phyloP scores from a whole-genome alignment of 2,888 invertebrate genomes.

The Heliconius charithonia region DNA sequence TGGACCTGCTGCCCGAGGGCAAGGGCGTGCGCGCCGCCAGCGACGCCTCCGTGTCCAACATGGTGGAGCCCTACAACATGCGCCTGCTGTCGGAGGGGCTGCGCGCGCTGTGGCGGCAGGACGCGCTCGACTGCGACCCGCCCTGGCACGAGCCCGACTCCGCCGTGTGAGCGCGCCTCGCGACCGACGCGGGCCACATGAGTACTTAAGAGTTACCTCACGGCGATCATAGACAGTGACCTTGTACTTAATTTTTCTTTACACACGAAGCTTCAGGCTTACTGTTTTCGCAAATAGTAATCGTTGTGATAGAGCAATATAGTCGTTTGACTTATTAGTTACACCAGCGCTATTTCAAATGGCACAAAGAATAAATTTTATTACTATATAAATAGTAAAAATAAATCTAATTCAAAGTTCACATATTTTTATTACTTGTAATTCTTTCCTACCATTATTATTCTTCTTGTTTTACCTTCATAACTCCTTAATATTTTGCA shows the following conservation, averaged over 20 bases:
- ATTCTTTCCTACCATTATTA: too few species aligned
- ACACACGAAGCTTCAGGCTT: neutral
- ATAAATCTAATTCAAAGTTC: neutral
- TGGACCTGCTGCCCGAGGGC: constrained; percentile 66
- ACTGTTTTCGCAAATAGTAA: neutral
- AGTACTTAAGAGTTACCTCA: constrained; percentile 18
- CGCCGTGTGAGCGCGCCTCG: constrained; percentile 65
- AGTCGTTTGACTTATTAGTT: neutral
- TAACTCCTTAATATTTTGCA: too few species aligned
- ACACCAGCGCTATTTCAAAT: neutral
- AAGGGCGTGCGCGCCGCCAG: constrained; percentile 60
- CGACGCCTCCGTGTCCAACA: constrained; percentile 64
- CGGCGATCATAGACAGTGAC: neutral
- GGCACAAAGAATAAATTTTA: neutral
- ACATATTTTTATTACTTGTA: neutral
- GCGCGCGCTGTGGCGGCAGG: constrained; percentile 78
- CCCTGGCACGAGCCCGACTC: constrained; percentile 81
- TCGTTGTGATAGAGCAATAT: constrained; percentile 2
- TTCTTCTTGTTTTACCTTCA: too few species aligned
- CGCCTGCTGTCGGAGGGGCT: constrained; percentile 70
- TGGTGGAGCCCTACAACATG: constrained; percentile 78
- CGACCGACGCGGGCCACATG: too few species aligned
- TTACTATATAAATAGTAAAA: neutral
- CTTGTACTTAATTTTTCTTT: constrained; percentile 20
- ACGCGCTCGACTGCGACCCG: constrained; percentile 76